Conservation (phyloP, 2,888 invertebrate genomes). For the Sepioteuthis lessoniana region DNA sequence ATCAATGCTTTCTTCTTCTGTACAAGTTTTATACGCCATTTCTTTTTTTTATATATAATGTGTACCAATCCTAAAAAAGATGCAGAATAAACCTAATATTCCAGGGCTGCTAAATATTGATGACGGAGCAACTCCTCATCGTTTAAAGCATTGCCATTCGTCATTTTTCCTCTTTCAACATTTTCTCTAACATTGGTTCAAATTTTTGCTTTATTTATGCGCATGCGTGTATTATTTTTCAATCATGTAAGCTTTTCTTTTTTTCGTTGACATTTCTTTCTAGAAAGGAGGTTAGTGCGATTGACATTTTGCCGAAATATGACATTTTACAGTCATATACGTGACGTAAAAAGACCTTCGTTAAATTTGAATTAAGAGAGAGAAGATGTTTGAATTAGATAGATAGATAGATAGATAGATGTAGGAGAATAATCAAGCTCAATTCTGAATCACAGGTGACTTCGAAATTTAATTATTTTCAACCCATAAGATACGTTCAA, state of each 20-base stretch:
- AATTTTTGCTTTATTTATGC: neutral
- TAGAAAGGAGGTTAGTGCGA: neutral
- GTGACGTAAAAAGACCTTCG: neutral
- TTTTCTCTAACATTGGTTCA: neutral
- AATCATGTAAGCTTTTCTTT: neutral
- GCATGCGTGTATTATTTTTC: neutral
- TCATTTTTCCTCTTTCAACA: neutral
- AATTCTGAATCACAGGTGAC: too few species aligned
- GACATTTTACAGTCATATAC: neutral
- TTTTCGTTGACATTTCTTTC: neutral
- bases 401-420: too few species aligned
- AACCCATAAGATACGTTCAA: too few species aligned
- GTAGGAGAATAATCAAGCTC: too few species aligned
- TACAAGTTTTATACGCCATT: neutral
- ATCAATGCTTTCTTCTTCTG: neutral
- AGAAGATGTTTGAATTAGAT: too few species aligned
- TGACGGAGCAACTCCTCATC: neutral
- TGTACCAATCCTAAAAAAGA: neutral
- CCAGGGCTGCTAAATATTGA: neutral
- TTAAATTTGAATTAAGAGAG: too few species aligned
- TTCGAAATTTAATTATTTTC: too few species aligned
- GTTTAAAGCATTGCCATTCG: neutral
- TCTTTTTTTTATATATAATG: neutral
- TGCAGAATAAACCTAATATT: neutral
- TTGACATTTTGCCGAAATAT: constrained; percentile 13